A percentile compares a stretch with the other conserved stretches of the same genome.
phyloP scores from a whole-genome alignment of 2,113 vertebrate species.

The Sebastes fasciatus region DNA sequence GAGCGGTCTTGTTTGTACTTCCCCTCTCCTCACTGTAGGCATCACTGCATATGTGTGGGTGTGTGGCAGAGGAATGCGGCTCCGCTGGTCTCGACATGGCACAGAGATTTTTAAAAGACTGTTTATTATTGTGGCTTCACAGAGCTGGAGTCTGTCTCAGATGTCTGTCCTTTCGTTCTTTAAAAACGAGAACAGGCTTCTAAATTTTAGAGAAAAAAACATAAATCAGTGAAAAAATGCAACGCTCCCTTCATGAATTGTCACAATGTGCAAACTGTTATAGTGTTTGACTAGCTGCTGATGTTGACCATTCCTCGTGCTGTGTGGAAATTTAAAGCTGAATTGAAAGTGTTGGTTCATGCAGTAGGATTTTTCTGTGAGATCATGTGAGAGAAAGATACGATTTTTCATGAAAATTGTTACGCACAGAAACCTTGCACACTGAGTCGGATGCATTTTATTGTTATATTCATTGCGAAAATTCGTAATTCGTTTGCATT shows the following conservation, averaged over 20 bases:
- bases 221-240: neutral
- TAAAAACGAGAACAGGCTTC: neutral
- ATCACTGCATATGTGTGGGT: constrained; percentile 21
- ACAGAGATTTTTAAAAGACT: constrained; percentile 24
- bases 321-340: neutral
- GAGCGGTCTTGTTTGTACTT: constrained; percentile 22
- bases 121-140: constrained; percentile 57
- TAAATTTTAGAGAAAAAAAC: neutral
- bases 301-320: neutral
- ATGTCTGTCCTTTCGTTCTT: constrained; percentile 24
- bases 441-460: too few relatives aligned
- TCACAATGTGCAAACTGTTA: neutral
- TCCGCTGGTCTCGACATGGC: constrained; percentile 29
- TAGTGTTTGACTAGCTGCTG: neutral
- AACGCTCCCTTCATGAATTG: neutral
- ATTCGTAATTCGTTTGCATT: too few relatives aligned
- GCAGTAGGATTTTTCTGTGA: neutral
- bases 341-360: neutral
- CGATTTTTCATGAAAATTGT: too few relatives aligned
- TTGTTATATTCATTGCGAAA: too few relatives aligned
- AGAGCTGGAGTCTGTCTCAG: constrained; percentile 48
- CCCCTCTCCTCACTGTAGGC: constrained; percentile 10
- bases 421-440: too few relatives aligned
- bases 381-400: neutral
- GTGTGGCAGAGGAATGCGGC: neutral